A percentile compares a stretch with the other conserved stretches of the same genome.
These are phyloP conservation scores for Coptotermes formosanus DNA, from an alignment of 1,140 invertebrate genomes.

Conservation along the genomic window DNA sequence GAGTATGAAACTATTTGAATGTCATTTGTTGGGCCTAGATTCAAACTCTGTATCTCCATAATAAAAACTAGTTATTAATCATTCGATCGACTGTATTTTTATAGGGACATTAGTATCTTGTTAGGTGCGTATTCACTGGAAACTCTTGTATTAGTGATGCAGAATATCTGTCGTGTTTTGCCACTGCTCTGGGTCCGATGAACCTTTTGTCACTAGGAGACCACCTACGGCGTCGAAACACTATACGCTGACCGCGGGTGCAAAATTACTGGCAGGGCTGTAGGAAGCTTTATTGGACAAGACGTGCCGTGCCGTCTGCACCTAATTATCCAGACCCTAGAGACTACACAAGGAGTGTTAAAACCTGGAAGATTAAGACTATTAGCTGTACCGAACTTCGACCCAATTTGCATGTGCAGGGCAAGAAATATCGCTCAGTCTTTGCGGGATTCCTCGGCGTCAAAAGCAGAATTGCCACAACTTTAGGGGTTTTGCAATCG, in stretches of 20 bases:
- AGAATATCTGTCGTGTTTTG: neutral
- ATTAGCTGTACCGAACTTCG: neutral
- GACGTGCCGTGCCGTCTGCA: conserved; percentile 7
- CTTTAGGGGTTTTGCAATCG: too few relatives aligned
- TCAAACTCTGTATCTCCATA: too few relatives aligned
- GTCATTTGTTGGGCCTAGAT: too few relatives aligned
- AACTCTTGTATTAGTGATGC: neutral
- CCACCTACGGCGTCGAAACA: conserved; percentile 1
- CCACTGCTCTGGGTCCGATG: neutral
- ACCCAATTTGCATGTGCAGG: neutral
- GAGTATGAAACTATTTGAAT: too few relatives aligned
- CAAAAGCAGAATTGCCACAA: too few relatives aligned
- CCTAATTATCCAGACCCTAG: conserved; percentile 31
- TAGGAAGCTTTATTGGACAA: conserved; percentile 29
- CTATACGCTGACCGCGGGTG: neutral
- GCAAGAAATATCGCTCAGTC: too few relatives aligned
- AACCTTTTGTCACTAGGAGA: neutral
- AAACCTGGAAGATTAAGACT: conserved; percentile 32
- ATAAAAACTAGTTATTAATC: too few relatives aligned
- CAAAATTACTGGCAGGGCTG: conserved; percentile 21
- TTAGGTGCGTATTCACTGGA: too few relatives aligned
- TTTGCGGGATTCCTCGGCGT: too few relatives aligned
- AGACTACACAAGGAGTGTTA: conserved; percentile 23
- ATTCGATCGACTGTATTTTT: too few relatives aligned
- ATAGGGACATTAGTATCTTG: too few relatives aligned